Percentiles rank a stretch among this genome's conserved stretches.
These are phyloP conservation scores for Cyphomyrus discorhynchus DNA, from an alignment of 2,113 vertebrate species.

Conservation along the genomic window DNA sequence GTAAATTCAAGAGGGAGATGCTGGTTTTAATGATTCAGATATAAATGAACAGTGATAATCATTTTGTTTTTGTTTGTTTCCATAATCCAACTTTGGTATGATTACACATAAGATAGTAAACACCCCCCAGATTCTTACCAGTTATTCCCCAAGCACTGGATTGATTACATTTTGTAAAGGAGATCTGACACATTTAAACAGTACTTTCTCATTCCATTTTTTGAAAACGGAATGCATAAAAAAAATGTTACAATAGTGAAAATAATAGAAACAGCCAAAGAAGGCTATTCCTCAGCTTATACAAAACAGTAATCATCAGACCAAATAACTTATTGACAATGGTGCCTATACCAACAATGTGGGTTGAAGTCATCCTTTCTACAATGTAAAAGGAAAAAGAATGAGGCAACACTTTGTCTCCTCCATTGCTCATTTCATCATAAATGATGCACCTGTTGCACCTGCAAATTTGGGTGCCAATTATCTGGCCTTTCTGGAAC, in stretches of 20 bases:
- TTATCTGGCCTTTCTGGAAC: neutral
- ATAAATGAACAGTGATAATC: neutral
- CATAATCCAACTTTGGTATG: neutral
- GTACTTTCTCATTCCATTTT: neutral
- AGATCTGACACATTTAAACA: neutral
- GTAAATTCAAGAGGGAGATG: neutral
- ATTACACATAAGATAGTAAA: neutral
- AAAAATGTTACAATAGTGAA: neutral
- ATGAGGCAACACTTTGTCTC: neutral
- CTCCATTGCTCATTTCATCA: neutral
- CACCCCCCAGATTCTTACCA: neutral
- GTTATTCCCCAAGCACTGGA: neutral
- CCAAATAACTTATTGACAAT: neutral
- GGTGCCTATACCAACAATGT: neutral
- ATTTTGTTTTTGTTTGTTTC: neutral
- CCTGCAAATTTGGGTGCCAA: neutral
- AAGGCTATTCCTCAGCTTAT: neutral
- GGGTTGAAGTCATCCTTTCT: neutral
- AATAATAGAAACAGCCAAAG: neutral
- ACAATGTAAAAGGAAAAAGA: neutral
- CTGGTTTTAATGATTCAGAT: neutral
- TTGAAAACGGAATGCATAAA: neutral
- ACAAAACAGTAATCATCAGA: neutral
- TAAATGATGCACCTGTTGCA: neutral
- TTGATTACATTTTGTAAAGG: neutral